Evolutionary conservation across 2,888 invertebrate species (phyloP).

Genomic region (Dicyrtoma fusca): DNA sequence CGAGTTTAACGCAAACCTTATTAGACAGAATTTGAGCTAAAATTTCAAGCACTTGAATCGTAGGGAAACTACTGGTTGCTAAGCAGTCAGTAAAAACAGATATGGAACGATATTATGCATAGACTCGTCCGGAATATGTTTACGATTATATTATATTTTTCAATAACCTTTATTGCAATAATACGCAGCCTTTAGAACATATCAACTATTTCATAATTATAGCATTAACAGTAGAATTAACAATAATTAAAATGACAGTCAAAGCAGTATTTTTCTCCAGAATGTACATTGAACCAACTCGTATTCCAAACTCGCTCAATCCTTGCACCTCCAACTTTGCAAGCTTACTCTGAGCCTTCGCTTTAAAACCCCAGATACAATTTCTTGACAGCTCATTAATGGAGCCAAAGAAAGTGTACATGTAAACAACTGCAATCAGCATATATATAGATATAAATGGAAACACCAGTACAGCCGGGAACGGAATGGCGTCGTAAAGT

Average conservation of each 20-base stretch:
- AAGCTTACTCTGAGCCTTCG: background rate
- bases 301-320: background rate
- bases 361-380: background rate
- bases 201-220: too few species aligned
- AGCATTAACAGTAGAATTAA: background rate
- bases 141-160: too few species aligned
- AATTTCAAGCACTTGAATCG: too few species aligned
- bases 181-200: too few species aligned
- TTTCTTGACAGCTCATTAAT: background rate
- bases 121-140: too few species aligned
- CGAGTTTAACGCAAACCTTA: too few species aligned
- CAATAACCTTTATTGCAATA: too few species aligned
- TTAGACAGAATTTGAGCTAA: too few species aligned
- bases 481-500: background rate
- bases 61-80: too few species aligned
- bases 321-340: background rate
- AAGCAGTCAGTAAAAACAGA: too few species aligned
- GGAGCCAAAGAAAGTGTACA: background rate
- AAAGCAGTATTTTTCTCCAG: background rate
- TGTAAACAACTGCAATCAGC: too few species aligned
- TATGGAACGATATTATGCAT: too few species aligned
- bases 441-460: background rate
- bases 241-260: background rate
- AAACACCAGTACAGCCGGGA: background rate
- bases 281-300: background rate